Conservation (phyloP, 64 coral and sea anemone genomes). For the Acropora tenuis region DNA sequence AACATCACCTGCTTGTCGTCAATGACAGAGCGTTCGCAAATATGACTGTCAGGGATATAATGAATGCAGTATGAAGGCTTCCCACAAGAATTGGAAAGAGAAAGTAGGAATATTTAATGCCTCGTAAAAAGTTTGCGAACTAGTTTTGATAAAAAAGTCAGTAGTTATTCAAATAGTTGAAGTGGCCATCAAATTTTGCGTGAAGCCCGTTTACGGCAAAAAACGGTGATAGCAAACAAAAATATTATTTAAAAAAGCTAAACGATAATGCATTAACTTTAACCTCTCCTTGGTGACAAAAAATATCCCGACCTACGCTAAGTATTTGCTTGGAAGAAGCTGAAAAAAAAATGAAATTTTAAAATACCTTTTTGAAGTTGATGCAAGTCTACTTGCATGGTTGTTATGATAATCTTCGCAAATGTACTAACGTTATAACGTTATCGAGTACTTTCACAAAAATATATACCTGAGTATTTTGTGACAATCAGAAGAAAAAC, state of each 20-base stretch:
- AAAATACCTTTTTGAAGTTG: not conserved
- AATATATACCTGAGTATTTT: not conserved
- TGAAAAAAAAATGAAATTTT: not conserved
- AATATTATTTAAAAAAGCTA: not conserved
- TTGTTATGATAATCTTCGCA: not conserved
- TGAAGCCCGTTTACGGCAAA: not conserved
- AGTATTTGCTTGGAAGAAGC: not conserved
- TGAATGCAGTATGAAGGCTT: not conserved
- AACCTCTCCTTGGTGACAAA: not conserved
- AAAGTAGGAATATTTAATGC: not conserved
- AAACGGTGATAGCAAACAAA: not conserved
- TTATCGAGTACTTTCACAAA: not conserved
- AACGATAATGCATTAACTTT: not conserved
- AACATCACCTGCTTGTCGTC: not conserved
- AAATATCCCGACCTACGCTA: not conserved
- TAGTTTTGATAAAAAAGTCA: not conserved
- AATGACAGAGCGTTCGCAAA: not conserved
- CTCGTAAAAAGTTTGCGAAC: not conserved
- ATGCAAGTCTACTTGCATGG: not conserved
- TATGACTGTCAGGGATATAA: not conserved
- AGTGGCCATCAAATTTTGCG: not conserved
- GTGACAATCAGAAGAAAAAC: not conserved
- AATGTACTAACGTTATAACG: not conserved
- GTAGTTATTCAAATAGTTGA: no score
- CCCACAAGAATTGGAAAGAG: not conserved